Conservation (phyloP, 2,888 invertebrate species). For the Pseudoips prasinana region DNA sequence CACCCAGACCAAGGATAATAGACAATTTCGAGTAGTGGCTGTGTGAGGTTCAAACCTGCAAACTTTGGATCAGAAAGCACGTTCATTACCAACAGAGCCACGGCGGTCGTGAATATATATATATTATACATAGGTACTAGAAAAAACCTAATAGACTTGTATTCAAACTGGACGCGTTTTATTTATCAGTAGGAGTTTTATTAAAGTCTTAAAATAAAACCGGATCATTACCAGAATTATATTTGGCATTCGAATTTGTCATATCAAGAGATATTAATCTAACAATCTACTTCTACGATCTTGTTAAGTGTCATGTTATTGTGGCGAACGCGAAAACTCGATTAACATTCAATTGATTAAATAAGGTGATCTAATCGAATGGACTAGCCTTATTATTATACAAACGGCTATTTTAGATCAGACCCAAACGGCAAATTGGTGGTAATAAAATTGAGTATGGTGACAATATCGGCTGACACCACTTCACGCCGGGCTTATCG, state of each 20-base stretch:
- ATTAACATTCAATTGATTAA: conserved; percentile 62
- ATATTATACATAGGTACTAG: no score
- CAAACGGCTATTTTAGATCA: conserved; percentile 62
- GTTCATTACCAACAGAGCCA: no score
- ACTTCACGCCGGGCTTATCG: conserved; percentile 48
- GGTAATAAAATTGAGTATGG: conserved; percentile 54
- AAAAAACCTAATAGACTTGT: no score
- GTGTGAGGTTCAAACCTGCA: no score
- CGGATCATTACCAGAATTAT: conserved; percentile 39
- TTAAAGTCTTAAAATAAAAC: conserved; percentile 22
- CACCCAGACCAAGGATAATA: no score
- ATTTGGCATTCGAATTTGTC: conserved; percentile 45
- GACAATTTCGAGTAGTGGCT: no score
- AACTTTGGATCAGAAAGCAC: no score
- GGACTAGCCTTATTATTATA: conserved; percentile 61
- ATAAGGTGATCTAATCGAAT: conserved; percentile 58
- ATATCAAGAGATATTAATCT: conserved; percentile 50
- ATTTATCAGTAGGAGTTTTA: conserved; percentile 9
- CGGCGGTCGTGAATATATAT: no score
- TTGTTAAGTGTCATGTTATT: conserved; percentile 55
- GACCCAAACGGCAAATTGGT: conserved; percentile 59
- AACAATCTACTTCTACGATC: conserved; percentile 46
- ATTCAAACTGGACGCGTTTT: no score
- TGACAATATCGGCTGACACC: conserved; percentile 50
- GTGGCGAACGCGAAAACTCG: conserved; percentile 50